Percentiles rank a stretch among this genome's conserved stretches.
phyloP scores from a whole-genome alignment of 2,113 vertebrate species.

The Trogon surrucura region DNA sequence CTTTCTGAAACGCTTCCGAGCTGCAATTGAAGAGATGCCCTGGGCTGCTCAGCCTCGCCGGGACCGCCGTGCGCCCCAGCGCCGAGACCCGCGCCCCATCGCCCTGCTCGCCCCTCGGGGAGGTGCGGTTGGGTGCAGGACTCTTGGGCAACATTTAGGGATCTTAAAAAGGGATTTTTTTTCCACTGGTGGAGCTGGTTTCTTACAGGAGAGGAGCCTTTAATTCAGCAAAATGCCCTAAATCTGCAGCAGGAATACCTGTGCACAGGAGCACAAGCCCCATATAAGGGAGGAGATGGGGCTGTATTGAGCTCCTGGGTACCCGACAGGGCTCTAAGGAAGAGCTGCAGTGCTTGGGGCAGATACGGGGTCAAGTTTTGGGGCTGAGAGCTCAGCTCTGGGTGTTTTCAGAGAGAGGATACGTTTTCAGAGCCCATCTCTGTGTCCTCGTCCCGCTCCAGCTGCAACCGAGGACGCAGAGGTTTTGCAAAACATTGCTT shows the following conservation, averaged over 20 bases:
- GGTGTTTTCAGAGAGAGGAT: not conserved
- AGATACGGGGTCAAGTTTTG: rapidly evolving
- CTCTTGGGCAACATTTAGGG: rapidly evolving
- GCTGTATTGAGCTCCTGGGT: not conserved
- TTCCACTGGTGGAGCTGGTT: rapidly evolving
- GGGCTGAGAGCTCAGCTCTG: not conserved
- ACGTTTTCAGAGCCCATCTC: not conserved
- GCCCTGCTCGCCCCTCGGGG: not conserved
- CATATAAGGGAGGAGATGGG: rapidly evolving
- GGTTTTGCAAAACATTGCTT: not conserved
- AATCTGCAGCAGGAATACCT: not conserved
- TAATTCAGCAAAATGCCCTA: not conserved
- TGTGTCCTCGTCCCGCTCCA: not conserved
- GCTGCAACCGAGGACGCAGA: rapidly evolving
- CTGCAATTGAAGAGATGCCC: slow-evolving; percentile 66
- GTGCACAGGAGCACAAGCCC: not conserved
- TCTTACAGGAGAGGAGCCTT: not conserved
- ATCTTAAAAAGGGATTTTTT: not conserved
- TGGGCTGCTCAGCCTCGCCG: slow-evolving; percentile 28
- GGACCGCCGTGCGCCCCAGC: not conserved
- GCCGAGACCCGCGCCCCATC: rapidly evolving
- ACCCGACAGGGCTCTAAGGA: not conserved
- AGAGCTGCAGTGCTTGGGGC: not conserved
- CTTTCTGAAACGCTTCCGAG: slow-evolving; percentile 88
- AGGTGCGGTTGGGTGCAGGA: rapidly evolving